phyloP scores from a whole-genome alignment of 2,113 vertebrate genomes.

The Muntiacus reevesi region DNA sequence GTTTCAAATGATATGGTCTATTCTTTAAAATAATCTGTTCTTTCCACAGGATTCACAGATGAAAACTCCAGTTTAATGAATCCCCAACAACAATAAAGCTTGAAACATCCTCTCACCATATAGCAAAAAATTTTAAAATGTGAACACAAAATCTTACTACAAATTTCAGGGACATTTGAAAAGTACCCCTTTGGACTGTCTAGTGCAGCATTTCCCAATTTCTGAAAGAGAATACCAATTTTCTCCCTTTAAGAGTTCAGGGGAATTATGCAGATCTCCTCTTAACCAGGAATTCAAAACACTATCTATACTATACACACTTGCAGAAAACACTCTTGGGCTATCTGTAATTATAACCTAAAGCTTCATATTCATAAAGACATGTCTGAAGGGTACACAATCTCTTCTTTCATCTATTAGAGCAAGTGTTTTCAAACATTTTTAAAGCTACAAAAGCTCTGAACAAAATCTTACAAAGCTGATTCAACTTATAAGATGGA shows the following conservation, averaged over 20 bases:
- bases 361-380: neutral
- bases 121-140: neutral
- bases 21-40: neutral
- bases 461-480: neutral
- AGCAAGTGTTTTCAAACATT: neutral
- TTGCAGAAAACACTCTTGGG: neutral
- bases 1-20: neutral
- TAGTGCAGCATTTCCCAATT: neutral
- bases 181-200: neutral
- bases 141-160: neutral
- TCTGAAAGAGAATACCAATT: neutral
- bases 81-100: neutral
- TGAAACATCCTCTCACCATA: neutral
- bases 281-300: neutral
- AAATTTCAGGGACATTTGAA: neutral
- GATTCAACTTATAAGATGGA: neutral
- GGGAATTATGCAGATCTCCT: neutral
- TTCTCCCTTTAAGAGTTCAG: neutral
- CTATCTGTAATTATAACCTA: neutral
- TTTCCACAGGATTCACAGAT: neutral
- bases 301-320: neutral
- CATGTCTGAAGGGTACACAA: neutral
- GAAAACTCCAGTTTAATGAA: neutral
- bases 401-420: neutral
- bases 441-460: conserved; percentile 6